These are phyloP conservation scores for Limnephilus rhombicus DNA, from an alignment of 2,888 invertebrate genomes.

Conservation along the genomic window DNA sequence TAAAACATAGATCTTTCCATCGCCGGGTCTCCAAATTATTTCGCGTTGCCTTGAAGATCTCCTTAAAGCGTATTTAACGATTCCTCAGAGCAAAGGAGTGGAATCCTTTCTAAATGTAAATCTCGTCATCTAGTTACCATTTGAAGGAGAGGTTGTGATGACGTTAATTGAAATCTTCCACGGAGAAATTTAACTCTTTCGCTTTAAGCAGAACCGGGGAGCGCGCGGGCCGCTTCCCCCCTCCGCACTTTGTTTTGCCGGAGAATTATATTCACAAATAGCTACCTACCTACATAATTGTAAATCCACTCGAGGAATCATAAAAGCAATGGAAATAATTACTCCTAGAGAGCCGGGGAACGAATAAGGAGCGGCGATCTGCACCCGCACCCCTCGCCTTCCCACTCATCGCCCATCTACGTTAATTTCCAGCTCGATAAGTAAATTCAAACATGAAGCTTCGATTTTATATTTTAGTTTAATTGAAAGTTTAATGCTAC, in stretches of 20 bases:
- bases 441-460: too few species aligned
- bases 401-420: background rate
- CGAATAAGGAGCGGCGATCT: background rate
- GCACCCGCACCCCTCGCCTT: background rate
- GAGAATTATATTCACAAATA: slow-evolving; percentile 62
- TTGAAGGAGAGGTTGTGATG: slow-evolving; percentile 52
- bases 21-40: slow-evolving; percentile 48
- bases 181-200: slow-evolving; percentile 65
- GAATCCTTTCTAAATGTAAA: slow-evolving; percentile 63
- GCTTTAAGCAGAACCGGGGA: slow-evolving; percentile 49
- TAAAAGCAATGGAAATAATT: slow-evolving; percentile 66
- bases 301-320: slow-evolving; percentile 64
- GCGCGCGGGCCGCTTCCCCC: slow-evolving; percentile 15
- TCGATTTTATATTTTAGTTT: too few species aligned
- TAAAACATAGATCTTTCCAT: slow-evolving; percentile 39
- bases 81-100: slow-evolving; percentile 51
- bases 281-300: slow-evolving; percentile 55
- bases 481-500: too few species aligned
- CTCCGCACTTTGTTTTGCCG: slow-evolving; percentile 44
- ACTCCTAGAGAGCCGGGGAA: slow-evolving; percentile 55
- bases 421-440: slow-evolving; percentile 6
- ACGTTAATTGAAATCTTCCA: slow-evolving; percentile 63
- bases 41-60: slow-evolving; percentile 45
- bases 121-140: slow-evolving; percentile 61
- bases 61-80: slow-evolving; percentile 53